phyloP scores from a whole-genome alignment of 2,888 invertebrate genomes.

The Himalopsyche tibetana region DNA sequence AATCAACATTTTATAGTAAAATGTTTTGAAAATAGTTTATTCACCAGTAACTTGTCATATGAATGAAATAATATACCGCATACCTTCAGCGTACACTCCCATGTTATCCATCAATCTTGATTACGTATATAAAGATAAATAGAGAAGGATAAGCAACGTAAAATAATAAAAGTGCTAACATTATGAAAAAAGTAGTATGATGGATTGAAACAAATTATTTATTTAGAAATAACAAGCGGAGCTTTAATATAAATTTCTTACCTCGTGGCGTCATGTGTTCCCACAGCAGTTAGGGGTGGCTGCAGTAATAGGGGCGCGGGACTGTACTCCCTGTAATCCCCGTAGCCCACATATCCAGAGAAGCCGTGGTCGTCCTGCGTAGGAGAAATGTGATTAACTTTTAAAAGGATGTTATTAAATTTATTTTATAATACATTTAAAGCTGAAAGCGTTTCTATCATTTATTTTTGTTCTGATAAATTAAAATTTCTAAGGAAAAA shows the following conservation, averaged over 20 bases:
- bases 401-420: no score
- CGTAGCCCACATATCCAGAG: constrained; percentile 92
- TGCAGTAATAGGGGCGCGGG: constrained; percentile 83
- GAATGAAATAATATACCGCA: no score
- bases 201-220: constrained; percentile 24
- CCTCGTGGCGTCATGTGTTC: constrained; percentile 75
- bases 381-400: constrained; percentile 51
- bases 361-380: constrained; percentile 86
- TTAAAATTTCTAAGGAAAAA: no score
- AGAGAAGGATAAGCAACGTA: background rate
- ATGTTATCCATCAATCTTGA: background rate
- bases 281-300: constrained; percentile 73
- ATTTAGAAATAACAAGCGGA: constrained; percentile 11
- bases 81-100: no score
- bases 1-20: no score
- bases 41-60: no score
- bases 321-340: constrained; percentile 93
- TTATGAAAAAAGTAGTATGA: constrained; percentile 9
- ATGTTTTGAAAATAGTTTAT: no score
- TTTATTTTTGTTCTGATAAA: no score
- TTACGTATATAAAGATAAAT: background rate
- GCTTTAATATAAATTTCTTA: constrained; percentile 66
- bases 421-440: no score
- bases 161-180: background rate
- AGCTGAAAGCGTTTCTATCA: no score